Evolutionary conservation across 2,113 vertebrate genomes (phyloP), one percentile per base, ranked within the genome.

Genomic region (Butorides virescens): DNA sequence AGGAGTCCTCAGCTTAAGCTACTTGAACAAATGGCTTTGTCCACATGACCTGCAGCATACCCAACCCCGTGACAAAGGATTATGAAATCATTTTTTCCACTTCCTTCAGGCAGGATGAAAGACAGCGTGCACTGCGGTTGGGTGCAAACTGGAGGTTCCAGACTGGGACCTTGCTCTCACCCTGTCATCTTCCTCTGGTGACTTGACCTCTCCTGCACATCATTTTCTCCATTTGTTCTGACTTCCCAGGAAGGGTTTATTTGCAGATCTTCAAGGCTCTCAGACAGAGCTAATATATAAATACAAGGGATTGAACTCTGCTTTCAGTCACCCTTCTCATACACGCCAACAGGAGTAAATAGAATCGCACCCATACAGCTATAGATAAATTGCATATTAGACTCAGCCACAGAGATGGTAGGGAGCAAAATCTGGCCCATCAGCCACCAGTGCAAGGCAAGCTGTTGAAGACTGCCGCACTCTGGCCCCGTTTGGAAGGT

Each of bases 21-120:
- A 53, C 93, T 95, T 42, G 84, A 92, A 93, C 73, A 87, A 97
- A 91, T 73, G 77, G 89, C 74, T 93, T 79, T 77, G 73, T 84
- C 53, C 80, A 63, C 86, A 81, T 94, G 94, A 91, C 80, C 89
- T 88, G 81, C 25, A 74, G 80, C 4, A 0, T 68, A 15, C 73
- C 79, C 88, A 84, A 44, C 36, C 91, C 70, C 56, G 4, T 36
- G 94, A 92, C 71, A 92, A 72, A 76, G 61, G 91, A 84, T 89
- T 75, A 61, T 92, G 95, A 93, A 95, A 90, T 91, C 0, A 86
- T 82, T 94, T 63, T 74, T 82, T 86, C 95, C 91, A 72, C 49
- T 88, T 91, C 76, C 65, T 87, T 55, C 6, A 6, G 34, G 56
- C 75, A 86, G 93, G 92, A 93, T 89, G 92, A 96, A 95, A 95